Conservation (phyloP, 1,140 invertebrate species). For the Ips nitidus region DNA sequence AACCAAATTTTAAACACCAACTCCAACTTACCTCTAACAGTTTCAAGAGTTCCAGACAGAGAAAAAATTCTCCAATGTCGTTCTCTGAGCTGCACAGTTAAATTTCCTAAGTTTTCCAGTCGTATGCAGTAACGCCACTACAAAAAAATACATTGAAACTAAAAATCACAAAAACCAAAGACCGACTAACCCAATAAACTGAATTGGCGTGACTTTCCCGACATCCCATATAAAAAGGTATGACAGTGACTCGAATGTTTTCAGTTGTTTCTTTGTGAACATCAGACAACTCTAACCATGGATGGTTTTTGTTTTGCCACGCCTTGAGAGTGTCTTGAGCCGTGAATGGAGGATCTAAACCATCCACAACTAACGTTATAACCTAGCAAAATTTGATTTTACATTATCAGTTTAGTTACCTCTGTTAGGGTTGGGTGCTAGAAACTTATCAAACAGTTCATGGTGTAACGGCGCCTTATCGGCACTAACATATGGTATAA, state of each 20-base stretch:
- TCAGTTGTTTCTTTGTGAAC: conserved; percentile 98
- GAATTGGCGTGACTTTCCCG: conserved; percentile 83
- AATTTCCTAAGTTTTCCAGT: conserved; percentile 88
- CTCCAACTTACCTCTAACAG: conserved; percentile 67
- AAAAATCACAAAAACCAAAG: not conserved
- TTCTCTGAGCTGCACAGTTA: conserved; percentile 89
- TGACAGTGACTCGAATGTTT: conserved; percentile 92
- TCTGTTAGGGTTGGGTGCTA: conserved; percentile 76
- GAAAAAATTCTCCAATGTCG: conserved; percentile 97
- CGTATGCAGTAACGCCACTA: conserved; percentile 96
- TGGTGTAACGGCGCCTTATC: conserved; percentile 86
- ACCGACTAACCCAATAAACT: conserved; percentile 83
- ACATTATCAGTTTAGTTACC: conserved; percentile 53
- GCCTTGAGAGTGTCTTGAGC: conserved; percentile 87
- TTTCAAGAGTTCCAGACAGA: conserved; percentile 91
- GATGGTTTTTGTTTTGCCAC: conserved; percentile 98
- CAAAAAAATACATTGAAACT: conserved; percentile 40
- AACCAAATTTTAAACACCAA: not conserved
- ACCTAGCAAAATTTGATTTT: not conserved
- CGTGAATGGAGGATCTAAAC: conserved; percentile 79
- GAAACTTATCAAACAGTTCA: conserved; percentile 95
- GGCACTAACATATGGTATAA: conserved; percentile 80
- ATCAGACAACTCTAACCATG: conserved; percentile 94
- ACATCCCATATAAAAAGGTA: conserved; percentile 97
- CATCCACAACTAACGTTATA: conserved; percentile 25